phyloP scores from a whole-genome alignment of 2,888 invertebrate species.

The Nipponacmea schrenckii region DNA sequence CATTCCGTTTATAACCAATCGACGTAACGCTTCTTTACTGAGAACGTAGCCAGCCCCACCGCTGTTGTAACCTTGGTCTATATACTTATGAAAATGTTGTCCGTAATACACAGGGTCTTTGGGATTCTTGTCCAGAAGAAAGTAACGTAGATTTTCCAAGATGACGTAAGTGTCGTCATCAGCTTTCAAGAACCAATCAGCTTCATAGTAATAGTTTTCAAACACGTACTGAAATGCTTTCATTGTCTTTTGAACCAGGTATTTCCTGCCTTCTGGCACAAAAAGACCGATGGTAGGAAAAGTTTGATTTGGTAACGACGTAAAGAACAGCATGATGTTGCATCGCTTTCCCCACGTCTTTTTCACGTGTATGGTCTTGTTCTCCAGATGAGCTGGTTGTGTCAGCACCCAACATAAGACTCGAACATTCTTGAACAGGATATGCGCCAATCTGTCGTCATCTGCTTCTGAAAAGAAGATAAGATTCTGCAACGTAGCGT shows the following conservation, averaged over 20 bases:
- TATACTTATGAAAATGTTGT: slow-evolving; percentile 59
- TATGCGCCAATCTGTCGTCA: slow-evolving; percentile 41
- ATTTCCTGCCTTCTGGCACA: slow-evolving; percentile 86
- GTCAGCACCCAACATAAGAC: slow-evolving; percentile 98
- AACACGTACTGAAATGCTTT: slow-evolving; percentile 90
- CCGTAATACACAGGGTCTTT: slow-evolving; percentile 83
- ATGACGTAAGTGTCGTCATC: slow-evolving; percentile 98
- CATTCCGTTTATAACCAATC: slow-evolving; percentile 73
- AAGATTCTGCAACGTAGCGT: no score
- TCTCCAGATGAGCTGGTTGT: slow-evolving; percentile 85
- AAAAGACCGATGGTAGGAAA: slow-evolving; percentile 79
- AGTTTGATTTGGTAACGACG: slow-evolving; percentile 73
- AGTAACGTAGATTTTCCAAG: slow-evolving; percentile 82
- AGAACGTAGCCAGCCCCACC: slow-evolving; percentile 84
- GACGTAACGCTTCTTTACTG: slow-evolving; percentile 80
- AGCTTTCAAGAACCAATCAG: slow-evolving; percentile 98
- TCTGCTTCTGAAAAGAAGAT: slow-evolving; percentile 33
- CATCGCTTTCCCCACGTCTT: slow-evolving; percentile 56
- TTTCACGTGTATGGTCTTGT: slow-evolving; percentile 85
- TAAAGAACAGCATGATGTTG: slow-evolving; percentile 65
- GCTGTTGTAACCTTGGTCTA: slow-evolving; percentile 68
- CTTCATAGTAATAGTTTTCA: slow-evolving; percentile 81
- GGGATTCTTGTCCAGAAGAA: slow-evolving; percentile 74
- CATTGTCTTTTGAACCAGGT: slow-evolving; percentile 96
- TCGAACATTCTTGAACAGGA: slow-evolving; percentile 80